Percentiles rank a stretch among this genome's conserved stretches.
These are phyloP conservation scores for Meghimatium bilineatum DNA, from an alignment of 2,888 invertebrate genomes.

Conservation along the genomic window DNA sequence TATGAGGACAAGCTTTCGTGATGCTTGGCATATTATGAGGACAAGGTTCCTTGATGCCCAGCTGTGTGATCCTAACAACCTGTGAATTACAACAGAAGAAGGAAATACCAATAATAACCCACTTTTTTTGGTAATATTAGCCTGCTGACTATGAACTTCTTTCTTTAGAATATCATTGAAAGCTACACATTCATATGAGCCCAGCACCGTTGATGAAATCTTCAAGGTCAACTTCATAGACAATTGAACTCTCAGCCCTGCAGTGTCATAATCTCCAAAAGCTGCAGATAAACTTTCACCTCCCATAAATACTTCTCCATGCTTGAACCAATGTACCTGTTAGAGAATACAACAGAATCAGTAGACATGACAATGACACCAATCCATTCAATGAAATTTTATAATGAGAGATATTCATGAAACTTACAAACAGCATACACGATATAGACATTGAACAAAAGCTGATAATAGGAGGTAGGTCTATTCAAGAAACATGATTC, in stretches of 20 bases:
- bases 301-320: conserved; percentile 58
- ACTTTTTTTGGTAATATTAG: conserved; percentile 62
- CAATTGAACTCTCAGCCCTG: conserved; percentile 59
- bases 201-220: conserved; percentile 55
- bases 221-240: conserved; percentile 62
- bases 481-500: no score
- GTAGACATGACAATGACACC: not conserved
- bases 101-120: no score
- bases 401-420: not conserved
- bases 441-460: no score
- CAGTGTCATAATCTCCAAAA: conserved; percentile 58
- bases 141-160: conserved; percentile 60
- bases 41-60: no score
- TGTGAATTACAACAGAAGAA: no score
- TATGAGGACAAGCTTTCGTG: no score
- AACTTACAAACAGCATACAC: not conserved
- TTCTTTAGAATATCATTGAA: conserved; percentile 61
- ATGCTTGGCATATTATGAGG: no score
- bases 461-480: no score
- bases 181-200: conserved; percentile 65
- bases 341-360: not conserved
- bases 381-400: not conserved
- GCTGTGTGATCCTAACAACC: no score
- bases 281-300: conserved; percentile 63
- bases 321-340: conserved; percentile 65